These are phyloP conservation scores for Platypus cylindrus DNA, from an alignment of 2,888 invertebrate species.

Conservation along the genomic window DNA sequence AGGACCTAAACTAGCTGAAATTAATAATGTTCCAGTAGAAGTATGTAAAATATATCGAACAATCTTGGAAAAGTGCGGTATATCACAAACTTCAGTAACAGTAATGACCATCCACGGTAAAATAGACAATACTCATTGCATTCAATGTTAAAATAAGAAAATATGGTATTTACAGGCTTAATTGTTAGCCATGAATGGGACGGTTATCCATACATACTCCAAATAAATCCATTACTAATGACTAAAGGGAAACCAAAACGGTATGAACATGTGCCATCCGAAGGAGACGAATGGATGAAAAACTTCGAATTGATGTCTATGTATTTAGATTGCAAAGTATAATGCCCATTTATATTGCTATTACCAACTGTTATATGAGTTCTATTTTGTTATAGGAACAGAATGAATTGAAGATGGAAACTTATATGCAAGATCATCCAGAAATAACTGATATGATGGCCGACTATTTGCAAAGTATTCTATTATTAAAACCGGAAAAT, in stretches of 20 bases:
- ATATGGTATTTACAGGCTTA: slow-evolving; percentile 6
- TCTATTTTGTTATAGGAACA: too few species aligned
- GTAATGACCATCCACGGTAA: slow-evolving; percentile 43
- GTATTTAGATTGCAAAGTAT: slow-evolving; percentile 51
- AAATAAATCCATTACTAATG: slow-evolving; percentile 42
- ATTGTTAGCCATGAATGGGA: slow-evolving; percentile 51
- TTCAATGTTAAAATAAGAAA: too few species aligned
- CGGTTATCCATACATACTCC: slow-evolving; percentile 41
- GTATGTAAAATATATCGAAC: slow-evolving; percentile 47
- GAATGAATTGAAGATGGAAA: slow-evolving; percentile 40
- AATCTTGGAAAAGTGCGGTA: slow-evolving; percentile 43
- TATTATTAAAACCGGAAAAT: slow-evolving; percentile 45
- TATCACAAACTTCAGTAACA: slow-evolving; percentile 40
- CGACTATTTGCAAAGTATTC: slow-evolving; percentile 47
- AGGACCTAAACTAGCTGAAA: slow-evolving; percentile 40
- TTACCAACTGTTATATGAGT: too few species aligned
- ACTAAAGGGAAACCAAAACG: slow-evolving; percentile 19
- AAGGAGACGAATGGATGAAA: slow-evolving; percentile 42
- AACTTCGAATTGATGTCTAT: slow-evolving; percentile 49
- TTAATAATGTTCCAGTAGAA: slow-evolving; percentile 40
- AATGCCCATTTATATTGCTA: too few species aligned
- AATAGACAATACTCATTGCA: not conserved
- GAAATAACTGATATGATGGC: slow-evolving; percentile 43
- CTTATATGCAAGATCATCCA: slow-evolving; percentile 46
- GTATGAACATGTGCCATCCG: slow-evolving; percentile 31